Conservation (phyloP, 2,113 vertebrate genomes). For the Labrus mixtus region DNA sequence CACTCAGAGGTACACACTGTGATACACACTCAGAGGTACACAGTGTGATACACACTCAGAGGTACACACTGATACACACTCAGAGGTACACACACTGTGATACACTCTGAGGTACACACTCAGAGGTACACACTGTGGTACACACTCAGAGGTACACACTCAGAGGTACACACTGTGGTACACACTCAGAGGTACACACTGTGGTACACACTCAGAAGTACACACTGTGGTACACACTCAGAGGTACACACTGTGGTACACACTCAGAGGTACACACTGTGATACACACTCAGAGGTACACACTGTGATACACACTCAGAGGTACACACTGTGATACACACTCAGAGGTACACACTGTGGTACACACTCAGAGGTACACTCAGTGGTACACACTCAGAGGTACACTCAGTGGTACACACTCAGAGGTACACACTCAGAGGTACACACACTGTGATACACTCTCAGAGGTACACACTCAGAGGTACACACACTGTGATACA, state of each 20-base stretch:
- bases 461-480: constrained; percentile 54
- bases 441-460: too few relatives aligned
- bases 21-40: too few relatives aligned
- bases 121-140: background rate
- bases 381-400: constrained; percentile 40
- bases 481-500: background rate
- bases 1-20: constrained; percentile 54
- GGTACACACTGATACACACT: constrained; percentile 24
- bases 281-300: too few relatives aligned
- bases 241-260: constrained; percentile 23
- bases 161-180: constrained; percentile 26
- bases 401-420: background rate
- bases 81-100: too few relatives aligned
- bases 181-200: background rate
- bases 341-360: constrained; percentile 1
- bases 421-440: constrained; percentile 47
- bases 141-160: constrained; percentile 64
- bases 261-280: background rate
- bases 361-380: background rate
- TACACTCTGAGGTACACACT: constrained; percentile 64
- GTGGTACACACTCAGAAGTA: constrained; percentile 21
- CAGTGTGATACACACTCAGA: constrained; percentile 27
- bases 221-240: constrained; percentile 29
- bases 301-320: constrained; percentile 1
- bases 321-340: background rate